These are phyloP conservation scores for Xylota segnis DNA, from an alignment of 2,888 invertebrate genomes.

Conservation along the genomic window DNA sequence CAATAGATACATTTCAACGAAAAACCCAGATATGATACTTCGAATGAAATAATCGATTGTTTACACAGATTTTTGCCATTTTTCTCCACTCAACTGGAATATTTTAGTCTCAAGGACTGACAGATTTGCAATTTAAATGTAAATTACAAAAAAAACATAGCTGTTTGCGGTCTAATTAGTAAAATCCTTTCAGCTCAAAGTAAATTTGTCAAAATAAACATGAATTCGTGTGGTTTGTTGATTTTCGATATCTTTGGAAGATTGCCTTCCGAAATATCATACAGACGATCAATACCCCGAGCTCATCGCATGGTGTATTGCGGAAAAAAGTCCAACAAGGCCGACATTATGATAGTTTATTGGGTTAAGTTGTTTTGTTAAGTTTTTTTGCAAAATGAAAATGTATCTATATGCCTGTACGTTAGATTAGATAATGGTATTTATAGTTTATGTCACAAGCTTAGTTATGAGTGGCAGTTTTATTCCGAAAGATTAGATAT, in stretches of 20 bases:
- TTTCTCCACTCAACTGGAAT: neutral
- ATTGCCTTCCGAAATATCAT: neutral
- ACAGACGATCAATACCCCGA: neutral
- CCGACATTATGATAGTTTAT: constrained; percentile 6
- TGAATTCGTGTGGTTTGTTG: neutral
- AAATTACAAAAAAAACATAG: neutral
- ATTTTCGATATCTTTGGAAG: constrained; percentile 1
- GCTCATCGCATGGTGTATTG: constrained; percentile 13
- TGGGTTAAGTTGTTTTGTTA: neutral
- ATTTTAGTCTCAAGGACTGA: neutral
- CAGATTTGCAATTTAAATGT: constrained; percentile 9
- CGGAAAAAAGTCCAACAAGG: constrained; percentile 5
- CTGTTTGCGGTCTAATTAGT: constrained; percentile 5
- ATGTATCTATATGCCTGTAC: constrained; percentile 5
- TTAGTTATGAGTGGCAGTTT: constrained; percentile 21
- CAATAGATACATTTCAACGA: constrained; percentile 15
- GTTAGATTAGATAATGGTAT: constrained; percentile 40
- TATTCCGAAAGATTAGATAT: constrained; percentile 45
- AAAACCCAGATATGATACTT: constrained; percentile 8
- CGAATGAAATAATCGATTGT: constrained; percentile 31
- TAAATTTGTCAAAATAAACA: constrained; percentile 9
- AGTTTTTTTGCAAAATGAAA: constrained; percentile 35
- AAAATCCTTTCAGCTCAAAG: constrained; percentile 5
- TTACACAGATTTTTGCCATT: constrained; percentile 10
- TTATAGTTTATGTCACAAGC: constrained; percentile 30